A percentile compares a stretch with the other conserved stretches of the same genome.
Evolutionary conservation across 30 jellyfish, hydroid and myxozoan species (phyloP).

Genomic region (Cassiopea xamachana): DNA sequence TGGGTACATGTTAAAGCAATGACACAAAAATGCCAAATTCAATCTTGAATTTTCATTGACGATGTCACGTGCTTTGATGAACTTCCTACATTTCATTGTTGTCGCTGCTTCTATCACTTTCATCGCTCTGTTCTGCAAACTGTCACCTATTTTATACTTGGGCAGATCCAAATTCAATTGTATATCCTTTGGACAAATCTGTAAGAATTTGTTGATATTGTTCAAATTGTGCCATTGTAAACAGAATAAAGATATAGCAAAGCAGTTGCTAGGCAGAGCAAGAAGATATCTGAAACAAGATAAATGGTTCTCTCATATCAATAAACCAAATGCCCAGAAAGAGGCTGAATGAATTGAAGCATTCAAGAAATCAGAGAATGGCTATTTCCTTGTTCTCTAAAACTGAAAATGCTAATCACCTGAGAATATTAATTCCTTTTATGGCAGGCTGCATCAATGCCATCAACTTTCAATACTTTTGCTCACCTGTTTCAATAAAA

Average conservation of each 20-base stretch:
- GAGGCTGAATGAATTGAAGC: too few relatives aligned
- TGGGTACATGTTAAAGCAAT: slow-evolving; percentile 73
- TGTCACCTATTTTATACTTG: background rate
- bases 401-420: too few relatives aligned
- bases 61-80: slow-evolving; percentile 62
- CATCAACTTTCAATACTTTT: background rate
- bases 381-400: too few relatives aligned
- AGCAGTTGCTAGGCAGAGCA: too few relatives aligned
- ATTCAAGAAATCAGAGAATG: too few relatives aligned
- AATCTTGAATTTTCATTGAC: slow-evolving; percentile 66
- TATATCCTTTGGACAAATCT: slow-evolving; percentile 40
- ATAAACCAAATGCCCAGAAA: too few relatives aligned
- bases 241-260: too few relatives aligned
- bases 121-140: slow-evolving; percentile 59
- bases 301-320: too few relatives aligned
- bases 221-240: too few relatives aligned
- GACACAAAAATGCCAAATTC: slow-evolving; percentile 79
- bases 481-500: slow-evolving; percentile 29
- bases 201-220: background rate
- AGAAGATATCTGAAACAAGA: too few relatives aligned
- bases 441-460: background rate
- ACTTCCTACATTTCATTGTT: slow-evolving; percentile 58
- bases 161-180: slow-evolving; percentile 10
- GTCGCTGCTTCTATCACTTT: slow-evolving; percentile 61
- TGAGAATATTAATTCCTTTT: background rate